Conservation (phyloP, 1,140 invertebrate species). For the Trichonephila clavipes region DNA sequence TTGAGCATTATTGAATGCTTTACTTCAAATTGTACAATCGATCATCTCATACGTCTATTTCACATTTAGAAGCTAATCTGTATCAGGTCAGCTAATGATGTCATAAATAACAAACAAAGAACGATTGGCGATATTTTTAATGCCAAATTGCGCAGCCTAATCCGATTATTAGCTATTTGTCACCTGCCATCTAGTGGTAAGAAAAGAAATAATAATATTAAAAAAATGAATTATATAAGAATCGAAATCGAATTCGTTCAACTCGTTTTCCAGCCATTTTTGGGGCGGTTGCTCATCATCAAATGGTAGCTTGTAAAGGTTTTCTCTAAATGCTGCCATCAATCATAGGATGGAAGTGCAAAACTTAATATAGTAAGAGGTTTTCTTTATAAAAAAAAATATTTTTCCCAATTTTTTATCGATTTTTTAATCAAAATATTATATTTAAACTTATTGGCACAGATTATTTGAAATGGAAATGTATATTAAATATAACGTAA, state of each 20-base stretch:
- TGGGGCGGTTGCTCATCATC: neutral
- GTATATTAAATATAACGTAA: no score
- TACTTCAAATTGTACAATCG: conserved; percentile 61
- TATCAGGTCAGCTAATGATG: conserved; percentile 69
- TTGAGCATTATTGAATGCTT: conserved; percentile 69
- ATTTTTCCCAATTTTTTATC: no score
- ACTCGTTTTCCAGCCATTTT: conserved; percentile 7
- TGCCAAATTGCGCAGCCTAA: conserved; percentile 64
- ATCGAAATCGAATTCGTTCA: conserved; percentile 43
- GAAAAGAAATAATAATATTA: conserved; percentile 9
- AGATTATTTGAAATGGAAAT: no score
- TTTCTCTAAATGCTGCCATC: neutral
- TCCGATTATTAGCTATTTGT: conserved; percentile 71
- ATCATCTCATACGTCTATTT: conserved; percentile 62
- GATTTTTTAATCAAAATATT: no score
- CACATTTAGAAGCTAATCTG: conserved; percentile 67
- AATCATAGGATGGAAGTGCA: neutral
- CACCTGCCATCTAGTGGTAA: conserved; percentile 58
- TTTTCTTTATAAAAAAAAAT: no score
- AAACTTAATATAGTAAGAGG: no score
- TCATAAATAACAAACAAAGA: conserved; percentile 75
- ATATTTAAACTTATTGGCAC: no score
- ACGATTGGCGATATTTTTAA: conserved; percentile 56
- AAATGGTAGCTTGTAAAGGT: neutral
- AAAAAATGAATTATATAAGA: conserved; percentile 32